phyloP scores from a whole-genome alignment of 2,113 vertebrate species.

The Mionectes macconnelli region DNA sequence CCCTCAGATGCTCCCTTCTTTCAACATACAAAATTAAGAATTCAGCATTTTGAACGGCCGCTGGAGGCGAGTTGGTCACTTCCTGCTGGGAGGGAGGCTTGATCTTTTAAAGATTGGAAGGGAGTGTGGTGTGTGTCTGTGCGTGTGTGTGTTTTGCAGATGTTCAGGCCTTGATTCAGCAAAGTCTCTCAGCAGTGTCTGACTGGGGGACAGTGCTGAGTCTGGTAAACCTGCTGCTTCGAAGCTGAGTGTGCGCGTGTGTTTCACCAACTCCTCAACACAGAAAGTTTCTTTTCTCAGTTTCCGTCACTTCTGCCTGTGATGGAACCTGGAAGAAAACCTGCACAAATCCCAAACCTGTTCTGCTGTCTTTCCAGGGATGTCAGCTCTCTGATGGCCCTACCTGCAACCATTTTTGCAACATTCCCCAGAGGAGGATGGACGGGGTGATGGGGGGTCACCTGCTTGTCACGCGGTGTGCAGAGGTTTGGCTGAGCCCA shows the following conservation, averaged over 20 bases:
- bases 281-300: not conserved
- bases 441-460: fast-evolving
- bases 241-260: not conserved
- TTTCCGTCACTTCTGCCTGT: not conserved
- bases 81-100: slow-evolving; percentile 36
- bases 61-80: slow-evolving; percentile 20
- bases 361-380: not conserved
- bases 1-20: slow-evolving; percentile 4
- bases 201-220: not conserved
- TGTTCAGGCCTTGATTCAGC: slow-evolving; percentile 24
- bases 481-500: not conserved
- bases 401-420: not conserved
- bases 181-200: not conserved
- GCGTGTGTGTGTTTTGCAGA: not conserved
- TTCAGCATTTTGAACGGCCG: slow-evolving; percentile 19
- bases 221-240: not conserved
- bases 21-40: slow-evolving; percentile 6
- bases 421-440: not conserved
- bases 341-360: not conserved
- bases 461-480: too few species aligned
- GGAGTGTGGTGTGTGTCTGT: not conserved
- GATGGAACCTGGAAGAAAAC: not conserved
- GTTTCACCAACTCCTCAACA: not conserved
- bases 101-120: slow-evolving; percentile 18
- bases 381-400: fast-evolving